Evolutionary conservation across 2,888 invertebrate genomes (phyloP).

Genomic region (Ctena decussata): DNA sequence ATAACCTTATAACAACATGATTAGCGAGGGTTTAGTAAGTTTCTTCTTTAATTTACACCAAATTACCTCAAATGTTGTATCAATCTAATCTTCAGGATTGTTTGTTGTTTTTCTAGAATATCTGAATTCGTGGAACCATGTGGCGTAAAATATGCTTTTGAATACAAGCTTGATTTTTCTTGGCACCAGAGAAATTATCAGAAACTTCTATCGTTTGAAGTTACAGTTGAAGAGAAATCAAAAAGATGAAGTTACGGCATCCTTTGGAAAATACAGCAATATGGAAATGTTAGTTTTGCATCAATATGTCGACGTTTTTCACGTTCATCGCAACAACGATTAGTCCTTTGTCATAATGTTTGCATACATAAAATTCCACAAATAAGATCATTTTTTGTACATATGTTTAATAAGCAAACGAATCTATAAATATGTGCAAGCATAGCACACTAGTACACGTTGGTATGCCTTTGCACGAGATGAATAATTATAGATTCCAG

Average conservation of each 20-base stretch:
- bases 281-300: too few species aligned
- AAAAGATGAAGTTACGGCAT: conserved; percentile 46
- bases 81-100: conserved; percentile 48
- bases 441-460: too few species aligned
- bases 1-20: conserved; percentile 55
- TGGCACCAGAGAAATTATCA: conserved; percentile 46
- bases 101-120: conserved; percentile 51
- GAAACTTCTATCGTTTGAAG: conserved; percentile 24
- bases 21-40: conserved; percentile 39
- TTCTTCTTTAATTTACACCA: conserved; percentile 46
- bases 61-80: conserved; percentile 52
- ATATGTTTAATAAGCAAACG: too few species aligned
- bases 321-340: too few species aligned
- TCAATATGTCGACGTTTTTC: too few species aligned
- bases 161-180: conserved; percentile 44
- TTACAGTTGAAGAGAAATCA: conserved; percentile 44
- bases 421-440: too few species aligned
- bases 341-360: too few species aligned
- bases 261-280: too few species aligned
- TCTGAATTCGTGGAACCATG: conserved; percentile 57
- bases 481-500: too few species aligned
- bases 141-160: conserved; percentile 61
- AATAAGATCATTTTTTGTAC: too few species aligned
- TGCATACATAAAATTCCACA: too few species aligned
- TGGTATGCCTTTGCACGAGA: too few species aligned